Evolutionary conservation across 1,140 invertebrate species (phyloP).

Genomic region (Amphibalanus amphitrite): DNA sequence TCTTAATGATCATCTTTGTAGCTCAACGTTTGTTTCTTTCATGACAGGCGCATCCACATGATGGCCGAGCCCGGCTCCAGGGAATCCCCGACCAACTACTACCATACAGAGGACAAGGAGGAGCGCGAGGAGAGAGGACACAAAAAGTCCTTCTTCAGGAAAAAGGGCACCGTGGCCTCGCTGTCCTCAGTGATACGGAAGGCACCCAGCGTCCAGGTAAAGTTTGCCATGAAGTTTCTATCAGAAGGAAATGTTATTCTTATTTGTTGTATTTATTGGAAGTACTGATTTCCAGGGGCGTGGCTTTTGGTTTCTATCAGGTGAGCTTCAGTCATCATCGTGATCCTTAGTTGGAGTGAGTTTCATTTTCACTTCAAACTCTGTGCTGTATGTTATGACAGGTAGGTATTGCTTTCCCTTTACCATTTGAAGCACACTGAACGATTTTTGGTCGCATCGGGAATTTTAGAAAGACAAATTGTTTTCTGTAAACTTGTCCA

Average conservation of each 20-base stretch:
- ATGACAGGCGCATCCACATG: not conserved
- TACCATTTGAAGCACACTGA: not conserved
- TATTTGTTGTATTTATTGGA: no score
- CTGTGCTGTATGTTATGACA: no score
- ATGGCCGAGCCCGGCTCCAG: not conserved
- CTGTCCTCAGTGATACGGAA: not conserved
- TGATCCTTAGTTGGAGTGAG: no score
- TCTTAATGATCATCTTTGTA: not conserved
- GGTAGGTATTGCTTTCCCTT: no score
- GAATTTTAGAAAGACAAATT: not conserved
- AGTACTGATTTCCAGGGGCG: no score
- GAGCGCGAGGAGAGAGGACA: not conserved
- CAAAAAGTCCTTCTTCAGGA: not conserved
- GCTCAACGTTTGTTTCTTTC: not conserved
- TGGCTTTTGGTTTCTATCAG: no score
- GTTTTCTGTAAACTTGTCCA: not conserved
- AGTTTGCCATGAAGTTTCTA: no score
- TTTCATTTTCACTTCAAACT: no score
- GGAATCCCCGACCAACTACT: not conserved
- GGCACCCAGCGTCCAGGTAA: not conserved
- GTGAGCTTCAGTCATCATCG: no score
- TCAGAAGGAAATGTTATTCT: no score
- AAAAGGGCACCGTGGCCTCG: not conserved
- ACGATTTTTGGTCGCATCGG: not conserved
- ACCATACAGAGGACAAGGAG: not conserved